Evolutionary conservation across 2,888 invertebrate genomes (phyloP).

Genomic region (Caenorhabditis sp.): DNA sequence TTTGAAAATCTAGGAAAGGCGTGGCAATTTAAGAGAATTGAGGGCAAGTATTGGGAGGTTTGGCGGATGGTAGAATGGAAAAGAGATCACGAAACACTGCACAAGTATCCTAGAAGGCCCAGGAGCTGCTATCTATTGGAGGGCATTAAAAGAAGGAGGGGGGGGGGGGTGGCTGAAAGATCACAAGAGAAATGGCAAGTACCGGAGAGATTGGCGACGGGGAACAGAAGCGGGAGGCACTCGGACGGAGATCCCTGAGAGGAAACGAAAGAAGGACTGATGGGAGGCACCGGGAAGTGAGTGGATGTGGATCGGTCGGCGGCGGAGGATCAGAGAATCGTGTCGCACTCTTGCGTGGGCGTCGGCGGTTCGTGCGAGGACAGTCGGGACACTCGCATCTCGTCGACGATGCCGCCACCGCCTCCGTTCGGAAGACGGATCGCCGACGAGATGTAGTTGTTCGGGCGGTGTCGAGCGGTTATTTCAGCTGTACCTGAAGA

Average conservation of each 20-base stretch:
- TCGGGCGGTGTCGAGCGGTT: constrained; percentile 42
- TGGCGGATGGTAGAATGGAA: background rate
- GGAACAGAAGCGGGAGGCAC: constrained; percentile 2
- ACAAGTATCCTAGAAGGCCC: constrained; percentile 9
- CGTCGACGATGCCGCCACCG: constrained; percentile 52
- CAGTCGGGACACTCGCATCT: constrained; percentile 67
- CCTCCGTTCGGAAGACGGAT: constrained; percentile 67
- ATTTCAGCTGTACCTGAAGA: constrained; percentile 12
- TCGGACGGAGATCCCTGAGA: constrained; percentile 26
- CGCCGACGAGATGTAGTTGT: constrained; percentile 53
- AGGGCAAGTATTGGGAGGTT: background rate
- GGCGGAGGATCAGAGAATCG: constrained; percentile 51
- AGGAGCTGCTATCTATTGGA: constrained; percentile 5
- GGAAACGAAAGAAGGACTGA: constrained; percentile 10
- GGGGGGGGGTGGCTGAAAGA: background rate
- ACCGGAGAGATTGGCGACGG: background rate
- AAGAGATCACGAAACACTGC: constrained; percentile 14
- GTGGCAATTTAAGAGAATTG: background rate
- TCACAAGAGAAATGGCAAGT: background rate
- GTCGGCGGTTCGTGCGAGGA: constrained; percentile 67
- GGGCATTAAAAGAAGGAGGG: background rate
- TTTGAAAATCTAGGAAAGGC: constrained; percentile 4
- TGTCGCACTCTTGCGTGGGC: constrained; percentile 59
- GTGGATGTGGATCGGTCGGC: too few relatives aligned
- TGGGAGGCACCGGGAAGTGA: background rate